Base-by-base conservation (phyloP, 2,888 invertebrate species). In the Caradrina clavipalpis region DNA sequence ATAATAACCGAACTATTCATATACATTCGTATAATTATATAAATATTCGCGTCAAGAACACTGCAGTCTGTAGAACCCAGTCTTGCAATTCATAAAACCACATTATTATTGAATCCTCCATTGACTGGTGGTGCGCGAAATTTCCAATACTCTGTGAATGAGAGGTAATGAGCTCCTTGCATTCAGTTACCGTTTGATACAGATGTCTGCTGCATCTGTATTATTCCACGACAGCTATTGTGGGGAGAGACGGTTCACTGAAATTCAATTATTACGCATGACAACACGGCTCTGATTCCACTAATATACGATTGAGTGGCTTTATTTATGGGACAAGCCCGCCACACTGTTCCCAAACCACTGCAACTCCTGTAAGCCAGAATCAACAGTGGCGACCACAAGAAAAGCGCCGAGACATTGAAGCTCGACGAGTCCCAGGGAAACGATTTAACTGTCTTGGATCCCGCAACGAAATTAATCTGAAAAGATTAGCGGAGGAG, bases 61-160 rank as follows among this genome's bases (percentile, higher is more conserved):
- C 51, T 51, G n/a, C 69, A 71, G 65, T 45, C 17, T 45, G 45
- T 5, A 45, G 45, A 0, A 45, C 17, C 15, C 17, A 55, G 45
- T 51, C 11, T 11, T 2, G 60, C 58, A 50, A 60, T 78, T 73
- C 69, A 71, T 80, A 75, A 75, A 73, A 81, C 69, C 66, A 57
- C 59, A 72, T 60, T 79, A 69, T 83, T 82, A 81, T 81, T 79
- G 75, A 70, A 75, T 69, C 49, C 58, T 49, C 57, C 53, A 55
- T 65, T 21, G 51, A 22, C 53, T 60, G 56, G 58, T 63, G 69
- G 51, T 68, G 76, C 74, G 75, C 79, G 74, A 85, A 86, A 86
- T 85, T 83, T 80, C 81, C 86, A 86, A 82, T 82, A 80, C 73
- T 39, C 77, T 84, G 77, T 80, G 78, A 83, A 76, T 56, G 70